Percentiles rank a stretch among this genome's conserved stretches.
Conservation (phyloP, 2,888 invertebrate genomes). For the Calliphora vomitoria region DNA sequence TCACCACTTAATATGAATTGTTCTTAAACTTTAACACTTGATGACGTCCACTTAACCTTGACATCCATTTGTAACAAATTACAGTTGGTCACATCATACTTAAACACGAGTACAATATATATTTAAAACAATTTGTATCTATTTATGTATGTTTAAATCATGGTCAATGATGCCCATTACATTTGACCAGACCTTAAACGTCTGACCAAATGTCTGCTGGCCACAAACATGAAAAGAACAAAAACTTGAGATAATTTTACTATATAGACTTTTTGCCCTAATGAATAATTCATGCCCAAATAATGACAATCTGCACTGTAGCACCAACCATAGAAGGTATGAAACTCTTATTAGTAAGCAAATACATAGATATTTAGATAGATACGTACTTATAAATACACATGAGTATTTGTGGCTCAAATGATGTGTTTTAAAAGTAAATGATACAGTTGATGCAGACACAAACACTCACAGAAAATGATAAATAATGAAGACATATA, state of each 20-base stretch:
- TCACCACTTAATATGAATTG: not conserved
- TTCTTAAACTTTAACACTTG: not conserved
- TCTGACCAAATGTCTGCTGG: constrained; percentile 63
- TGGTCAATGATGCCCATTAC: constrained; percentile 42
- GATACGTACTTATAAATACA: not conserved
- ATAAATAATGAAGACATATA: constrained; percentile 25
- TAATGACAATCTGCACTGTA: constrained; percentile 19
- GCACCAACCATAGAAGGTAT: not conserved
- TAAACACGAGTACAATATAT: not conserved
- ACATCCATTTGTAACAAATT: constrained; percentile 32
- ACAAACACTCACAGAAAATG: not conserved
- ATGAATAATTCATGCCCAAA: constrained; percentile 53
- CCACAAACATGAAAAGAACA: not conserved
- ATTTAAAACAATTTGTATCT: constrained; percentile 9
- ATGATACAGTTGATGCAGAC: not conserved
- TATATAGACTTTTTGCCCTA: constrained; percentile 11
- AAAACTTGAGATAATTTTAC: constrained; percentile 19
- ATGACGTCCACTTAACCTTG: constrained; percentile 33
- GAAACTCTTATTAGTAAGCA: not conserved
- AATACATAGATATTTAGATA: not conserved
- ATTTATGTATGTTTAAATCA: constrained; percentile 39
- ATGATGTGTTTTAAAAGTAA: constrained; percentile 25
- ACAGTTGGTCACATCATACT: not conserved
- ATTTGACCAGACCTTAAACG: constrained; percentile 55
- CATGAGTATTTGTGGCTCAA: not conserved